Conservation (phyloP, 1,140 invertebrate genomes). For the Neomicropteryx cornuta region DNA sequence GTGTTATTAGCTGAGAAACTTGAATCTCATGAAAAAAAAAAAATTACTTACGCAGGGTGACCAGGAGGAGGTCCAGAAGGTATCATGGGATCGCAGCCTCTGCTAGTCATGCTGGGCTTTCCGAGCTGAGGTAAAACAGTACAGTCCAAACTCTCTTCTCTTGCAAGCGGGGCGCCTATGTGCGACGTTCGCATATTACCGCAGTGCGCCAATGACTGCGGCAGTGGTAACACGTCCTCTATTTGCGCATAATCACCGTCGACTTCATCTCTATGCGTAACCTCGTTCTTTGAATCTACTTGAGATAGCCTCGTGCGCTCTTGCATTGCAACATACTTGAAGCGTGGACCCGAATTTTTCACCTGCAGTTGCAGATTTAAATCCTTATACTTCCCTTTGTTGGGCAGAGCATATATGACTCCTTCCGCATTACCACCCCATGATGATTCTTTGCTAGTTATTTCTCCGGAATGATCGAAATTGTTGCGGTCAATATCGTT, state of each 20-base stretch:
- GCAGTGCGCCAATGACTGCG: constrained; percentile 7
- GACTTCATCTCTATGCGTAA: constrained; percentile 26
- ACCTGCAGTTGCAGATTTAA: constrained; percentile 37
- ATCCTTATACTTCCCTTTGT: constrained; percentile 39
- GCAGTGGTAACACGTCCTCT: constrained; percentile 24
- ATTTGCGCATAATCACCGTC: constrained; percentile 35
- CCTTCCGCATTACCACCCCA: constrained; percentile 37
- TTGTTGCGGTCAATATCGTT: constrained; percentile 23
- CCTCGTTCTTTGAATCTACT: constrained; percentile 34
- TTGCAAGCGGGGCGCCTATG: constrained; percentile 19
- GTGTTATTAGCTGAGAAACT: too few species aligned
- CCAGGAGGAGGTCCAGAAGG: too few species aligned
- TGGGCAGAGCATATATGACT: constrained; percentile 38
- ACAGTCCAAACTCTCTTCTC: constrained; percentile 9
- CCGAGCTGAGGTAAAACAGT: not conserved
- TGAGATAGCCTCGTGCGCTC: constrained; percentile 30
- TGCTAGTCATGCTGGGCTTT: constrained; percentile 6
- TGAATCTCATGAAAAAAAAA: too few species aligned
- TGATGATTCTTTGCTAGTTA: constrained; percentile 32
- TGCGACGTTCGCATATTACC: constrained; percentile 33
- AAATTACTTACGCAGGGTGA: too few species aligned
- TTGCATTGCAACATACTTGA: constrained; percentile 34
- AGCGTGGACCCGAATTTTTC: constrained; percentile 34
- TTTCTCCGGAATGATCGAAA: too few species aligned
- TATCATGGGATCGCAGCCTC: too few species aligned